These are phyloP conservation scores for Sitta carolinensis DNA, from an alignment of 2,797 vertebrate genomes.

Conservation along the genomic window DNA sequence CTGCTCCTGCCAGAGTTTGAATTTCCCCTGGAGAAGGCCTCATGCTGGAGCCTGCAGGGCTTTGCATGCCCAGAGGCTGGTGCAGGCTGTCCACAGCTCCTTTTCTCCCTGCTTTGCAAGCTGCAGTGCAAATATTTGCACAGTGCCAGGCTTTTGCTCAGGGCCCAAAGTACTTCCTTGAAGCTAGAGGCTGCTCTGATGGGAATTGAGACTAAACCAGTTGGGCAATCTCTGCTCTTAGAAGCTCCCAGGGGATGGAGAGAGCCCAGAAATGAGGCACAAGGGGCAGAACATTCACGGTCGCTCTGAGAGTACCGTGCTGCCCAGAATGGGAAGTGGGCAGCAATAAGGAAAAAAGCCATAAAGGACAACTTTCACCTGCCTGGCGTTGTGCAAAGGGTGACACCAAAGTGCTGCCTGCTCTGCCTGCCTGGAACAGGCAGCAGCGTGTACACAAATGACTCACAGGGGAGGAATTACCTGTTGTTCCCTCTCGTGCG, in stretches of 20 bases:
- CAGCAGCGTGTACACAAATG: slow-evolving; percentile 35
- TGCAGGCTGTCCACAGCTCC: background rate
- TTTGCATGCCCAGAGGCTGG: background rate
- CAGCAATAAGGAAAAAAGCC: background rate
- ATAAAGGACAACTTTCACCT: background rate
- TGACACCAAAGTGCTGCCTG: background rate
- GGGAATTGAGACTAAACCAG: background rate
- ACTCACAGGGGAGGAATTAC: slow-evolving; percentile 55
- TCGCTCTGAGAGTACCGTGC: background rate
- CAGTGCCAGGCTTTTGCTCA: background rate
- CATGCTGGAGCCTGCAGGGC: background rate
- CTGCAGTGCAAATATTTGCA: slow-evolving; percentile 50
- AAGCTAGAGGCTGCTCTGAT: background rate
- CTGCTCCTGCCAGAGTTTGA: background rate
- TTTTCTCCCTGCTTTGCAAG: background rate
- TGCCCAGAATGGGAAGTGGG: background rate
- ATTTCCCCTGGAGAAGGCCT: background rate
- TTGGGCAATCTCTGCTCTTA: background rate
- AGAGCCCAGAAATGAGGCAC: background rate
- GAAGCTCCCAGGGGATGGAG: background rate
- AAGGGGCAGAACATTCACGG: accelerated
- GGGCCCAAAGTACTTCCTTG: slow-evolving; percentile 38
- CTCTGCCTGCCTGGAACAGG: background rate
- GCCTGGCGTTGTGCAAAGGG: background rate
- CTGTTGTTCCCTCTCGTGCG: slow-evolving; percentile 14